A percentile compares a stretch with the other conserved stretches of the same genome.
These are phyloP conservation scores for Chionomys nivalis DNA, from an alignment of 2,113 vertebrate genomes.

Conservation along the genomic window DNA sequence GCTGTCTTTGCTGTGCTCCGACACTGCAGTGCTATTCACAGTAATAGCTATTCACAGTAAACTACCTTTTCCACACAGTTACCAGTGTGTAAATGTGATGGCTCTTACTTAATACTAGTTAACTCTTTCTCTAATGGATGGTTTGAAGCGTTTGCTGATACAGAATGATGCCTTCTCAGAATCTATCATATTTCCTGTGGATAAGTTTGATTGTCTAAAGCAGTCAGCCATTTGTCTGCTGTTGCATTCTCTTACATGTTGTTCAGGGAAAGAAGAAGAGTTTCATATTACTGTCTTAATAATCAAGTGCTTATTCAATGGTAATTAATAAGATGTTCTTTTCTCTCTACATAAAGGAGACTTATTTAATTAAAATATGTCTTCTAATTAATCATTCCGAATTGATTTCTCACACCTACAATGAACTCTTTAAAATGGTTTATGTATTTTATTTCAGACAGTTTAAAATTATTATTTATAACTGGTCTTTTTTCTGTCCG, in stretches of 20 bases:
- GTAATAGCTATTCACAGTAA: not conserved
- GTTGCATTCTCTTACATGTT: not conserved
- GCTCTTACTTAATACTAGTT: not conserved
- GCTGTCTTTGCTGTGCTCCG: not conserved
- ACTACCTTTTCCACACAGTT: not conserved
- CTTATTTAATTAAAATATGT: not conserved
- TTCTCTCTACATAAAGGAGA: not conserved
- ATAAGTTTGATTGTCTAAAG: not conserved
- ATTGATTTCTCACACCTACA: not conserved
- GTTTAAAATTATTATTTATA: not conserved
- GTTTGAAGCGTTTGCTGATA: not conserved
- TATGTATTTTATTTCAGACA: not conserved
- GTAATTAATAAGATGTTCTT: not conserved
- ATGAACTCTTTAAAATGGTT: not conserved
- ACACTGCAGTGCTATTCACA: not conserved
- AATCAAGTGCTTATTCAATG: not conserved
- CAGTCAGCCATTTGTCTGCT: not conserved
- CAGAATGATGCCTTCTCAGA: not conserved
- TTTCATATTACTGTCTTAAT: not conserved
- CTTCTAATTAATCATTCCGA: not conserved
- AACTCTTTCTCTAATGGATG: not conserved
- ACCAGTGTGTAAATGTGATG: too few relatives aligned
- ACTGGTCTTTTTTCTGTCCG: not conserved
- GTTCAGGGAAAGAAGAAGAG: not conserved
- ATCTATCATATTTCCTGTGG: too few relatives aligned